These are phyloP conservation scores for Hippocampus guttulatus DNA, from an alignment of 2,113 vertebrate species.

Conservation along the genomic window DNA sequence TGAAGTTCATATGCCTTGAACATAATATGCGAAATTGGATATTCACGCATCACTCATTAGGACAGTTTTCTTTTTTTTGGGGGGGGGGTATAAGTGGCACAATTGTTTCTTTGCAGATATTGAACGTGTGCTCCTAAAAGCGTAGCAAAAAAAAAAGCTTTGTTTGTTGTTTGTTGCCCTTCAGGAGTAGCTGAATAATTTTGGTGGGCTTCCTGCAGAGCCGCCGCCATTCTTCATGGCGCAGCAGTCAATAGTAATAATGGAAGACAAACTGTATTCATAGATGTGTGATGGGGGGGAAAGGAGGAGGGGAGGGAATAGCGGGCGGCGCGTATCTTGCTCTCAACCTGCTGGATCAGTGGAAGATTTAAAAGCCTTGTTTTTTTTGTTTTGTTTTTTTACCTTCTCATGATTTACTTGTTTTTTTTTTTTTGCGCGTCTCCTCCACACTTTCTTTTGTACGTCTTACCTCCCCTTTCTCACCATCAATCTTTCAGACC, in stretches of 20 bases:
- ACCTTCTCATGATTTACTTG: neutral
- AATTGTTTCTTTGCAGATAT: neutral
- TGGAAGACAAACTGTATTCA: constrained; percentile 70
- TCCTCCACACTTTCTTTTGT: constrained; percentile 5
- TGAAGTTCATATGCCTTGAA: neutral
- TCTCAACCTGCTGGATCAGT: constrained; percentile 51
- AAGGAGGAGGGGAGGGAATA: neutral
- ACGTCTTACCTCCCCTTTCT: constrained; percentile 17
- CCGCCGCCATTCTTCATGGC: constrained; percentile 58
- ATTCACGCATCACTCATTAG: neutral
- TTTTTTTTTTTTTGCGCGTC: neutral
- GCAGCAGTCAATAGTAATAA: constrained; percentile 69
- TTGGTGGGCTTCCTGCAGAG: constrained; percentile 48
- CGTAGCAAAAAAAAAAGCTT: neutral
- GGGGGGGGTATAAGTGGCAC: neutral
- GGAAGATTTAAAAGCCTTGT: constrained; percentile 65
- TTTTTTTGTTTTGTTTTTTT: constrained; percentile 16
- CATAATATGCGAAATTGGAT: neutral
- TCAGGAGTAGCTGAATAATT: constrained; percentile 33
- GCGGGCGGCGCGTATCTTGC: neutral
- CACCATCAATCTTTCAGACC: constrained; percentile 57
- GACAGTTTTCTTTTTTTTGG: neutral
- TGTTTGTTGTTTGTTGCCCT: constrained; percentile 33
- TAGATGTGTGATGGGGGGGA: constrained; percentile 42
- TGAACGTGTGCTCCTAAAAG: neutral